Percentiles rank a stretch among this genome's conserved stretches.
phyloP scores from a whole-genome alignment of 2,888 invertebrate genomes.

The Mythimna pallens region DNA sequence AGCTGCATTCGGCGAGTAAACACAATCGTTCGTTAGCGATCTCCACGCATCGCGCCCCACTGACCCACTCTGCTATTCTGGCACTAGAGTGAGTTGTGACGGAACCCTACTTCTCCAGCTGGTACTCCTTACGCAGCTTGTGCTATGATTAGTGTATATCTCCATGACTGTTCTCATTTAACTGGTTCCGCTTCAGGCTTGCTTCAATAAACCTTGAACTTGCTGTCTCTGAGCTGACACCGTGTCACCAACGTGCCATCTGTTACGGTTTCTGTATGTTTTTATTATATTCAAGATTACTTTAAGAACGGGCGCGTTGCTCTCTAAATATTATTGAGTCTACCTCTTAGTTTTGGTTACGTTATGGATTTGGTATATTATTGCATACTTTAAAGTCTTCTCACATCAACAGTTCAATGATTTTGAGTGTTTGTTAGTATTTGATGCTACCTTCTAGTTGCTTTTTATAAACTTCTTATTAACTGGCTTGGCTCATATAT shows the following conservation, averaged over 20 bases:
- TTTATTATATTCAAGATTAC: background rate
- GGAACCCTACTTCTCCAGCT: background rate
- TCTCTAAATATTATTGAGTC: background rate
- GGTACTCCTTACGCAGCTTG: background rate
- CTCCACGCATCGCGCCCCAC: constrained; percentile 6
- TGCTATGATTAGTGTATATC: background rate
- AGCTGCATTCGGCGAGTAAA: constrained; percentile 76
- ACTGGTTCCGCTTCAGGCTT: no score
- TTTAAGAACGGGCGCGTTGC: constrained; percentile 9
- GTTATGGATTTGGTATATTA: background rate
- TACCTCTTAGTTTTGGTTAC: no score
- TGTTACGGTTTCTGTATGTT: background rate
- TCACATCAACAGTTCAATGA: no score
- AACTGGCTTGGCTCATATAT: no score
- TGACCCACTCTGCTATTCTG: constrained; percentile 31
- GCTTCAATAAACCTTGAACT: background rate
- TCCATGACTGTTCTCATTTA: no score
- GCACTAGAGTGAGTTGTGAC: background rate
- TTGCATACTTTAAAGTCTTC: background rate
- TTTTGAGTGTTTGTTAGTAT: background rate
- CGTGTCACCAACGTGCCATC: background rate
- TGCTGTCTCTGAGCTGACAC: background rate
- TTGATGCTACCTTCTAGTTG: background rate
- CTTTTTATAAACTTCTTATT: no score
- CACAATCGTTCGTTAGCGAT: constrained; percentile 69